Base-by-base conservation (phyloP, 2,888 invertebrate species). In the Tupiocoris notatus region DNA sequence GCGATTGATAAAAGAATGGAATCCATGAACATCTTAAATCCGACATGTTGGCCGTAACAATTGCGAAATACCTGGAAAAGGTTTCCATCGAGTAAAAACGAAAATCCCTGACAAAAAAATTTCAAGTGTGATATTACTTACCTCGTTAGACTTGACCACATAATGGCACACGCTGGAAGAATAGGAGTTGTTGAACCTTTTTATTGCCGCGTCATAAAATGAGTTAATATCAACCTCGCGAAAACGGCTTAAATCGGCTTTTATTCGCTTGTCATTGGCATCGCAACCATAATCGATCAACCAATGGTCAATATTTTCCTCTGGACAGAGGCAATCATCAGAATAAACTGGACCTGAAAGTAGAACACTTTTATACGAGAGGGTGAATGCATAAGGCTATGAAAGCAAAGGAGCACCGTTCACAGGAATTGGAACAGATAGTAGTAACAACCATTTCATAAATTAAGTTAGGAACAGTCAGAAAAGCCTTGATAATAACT, bases 11-110 rank as follows among this genome's bases (percentile, higher is more conserved):
- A 83, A 24, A 98, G 84, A 77, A 95, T 90, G 62, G 91, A 90
- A 85, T 98, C 98, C 85, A 93, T 89, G 85, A 98, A 98, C 90
- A 95, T 94, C 83, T 95, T 95, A 83, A 98, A 98, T 0, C 95
- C 98, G 12, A 95, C 92, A 86, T 98, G 92, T 84, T 96, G 91
- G 16, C 98, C 98, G 85, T 95, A 95, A 82, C 97, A 98, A 81
- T 91, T 89, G 81, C 96, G 88, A 84, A 92, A 91, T 80, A 97
- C 86, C 86, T 88, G 80, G 77, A 81, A 81, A 20, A n/a, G n/a
- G n/a, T n/a, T n/a, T n/a, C n/a, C n/a, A n/a, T n/a, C n/a, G n/a
- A n/a, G n/a, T n/a, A n/a, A n/a, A n/a, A n/a, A n/a, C n/a, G n/a
- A n/a, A n/a, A n/a, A n/a, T n/a, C n/a, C n/a, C n/a, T n/a, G n/a